Conservation (phyloP, 2,113 vertebrate genomes). For the Eptesicus fuscus region DNA sequence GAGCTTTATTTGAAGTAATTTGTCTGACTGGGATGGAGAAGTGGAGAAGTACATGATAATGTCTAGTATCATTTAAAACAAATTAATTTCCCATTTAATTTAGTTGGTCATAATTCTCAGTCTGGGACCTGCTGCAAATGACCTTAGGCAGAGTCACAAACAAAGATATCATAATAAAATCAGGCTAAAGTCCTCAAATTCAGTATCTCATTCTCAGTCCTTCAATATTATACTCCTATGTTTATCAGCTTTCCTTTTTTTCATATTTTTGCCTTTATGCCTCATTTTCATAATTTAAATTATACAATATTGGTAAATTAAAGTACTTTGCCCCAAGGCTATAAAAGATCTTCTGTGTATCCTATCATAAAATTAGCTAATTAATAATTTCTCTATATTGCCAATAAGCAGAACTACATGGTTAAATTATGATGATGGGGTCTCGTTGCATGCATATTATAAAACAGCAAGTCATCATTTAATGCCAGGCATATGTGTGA, state of each 20-base stretch:
- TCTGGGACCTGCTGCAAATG: conserved; percentile 77
- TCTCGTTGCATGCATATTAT: not conserved
- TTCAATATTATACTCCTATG: not conserved
- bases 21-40: conserved; percentile 63
- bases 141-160: conserved; percentile 77
- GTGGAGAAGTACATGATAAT: conserved; percentile 74
- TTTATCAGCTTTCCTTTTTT: not conserved
- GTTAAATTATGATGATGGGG: conserved; percentile 48
- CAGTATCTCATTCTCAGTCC: not conserved
- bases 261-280: conserved; percentile 43
- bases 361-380: conserved; percentile 74
- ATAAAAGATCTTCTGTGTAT: conserved; percentile 56
- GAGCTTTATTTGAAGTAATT: conserved; percentile 77
- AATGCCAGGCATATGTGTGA: accelerated
- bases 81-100: conserved; percentile 86
- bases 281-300: conserved; percentile 74
- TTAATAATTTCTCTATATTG: conserved; percentile 77
- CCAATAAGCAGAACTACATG: conserved; percentile 68
- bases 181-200: conserved; percentile 31
- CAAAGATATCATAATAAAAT: conserved; percentile 71
- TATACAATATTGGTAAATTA: conserved; percentile 69
- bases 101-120: conserved; percentile 81
- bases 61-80: conserved; percentile 81
- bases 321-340: conserved; percentile 62
- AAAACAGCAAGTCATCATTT: conserved; percentile 5